A percentile compares a stretch with the other conserved stretches of the same genome.
These are phyloP conservation scores for Pseudococcus viburni DNA, from an alignment of 2,888 invertebrate genomes.

Conservation along the genomic window DNA sequence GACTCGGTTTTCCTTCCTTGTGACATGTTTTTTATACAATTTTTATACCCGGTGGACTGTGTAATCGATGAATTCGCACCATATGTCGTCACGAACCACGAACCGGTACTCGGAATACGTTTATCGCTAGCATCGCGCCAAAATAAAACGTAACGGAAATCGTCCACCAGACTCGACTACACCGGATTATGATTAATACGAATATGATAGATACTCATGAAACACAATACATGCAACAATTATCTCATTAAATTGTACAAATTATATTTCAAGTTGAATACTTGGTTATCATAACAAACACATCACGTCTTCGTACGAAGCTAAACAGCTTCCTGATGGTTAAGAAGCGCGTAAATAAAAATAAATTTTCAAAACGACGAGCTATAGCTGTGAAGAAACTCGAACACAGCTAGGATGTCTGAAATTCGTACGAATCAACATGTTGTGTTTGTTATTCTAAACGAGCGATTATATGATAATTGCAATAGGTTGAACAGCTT, in stretches of 20 bases:
- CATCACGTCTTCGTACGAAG: background rate
- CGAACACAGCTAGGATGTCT: no score
- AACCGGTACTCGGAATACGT: background rate
- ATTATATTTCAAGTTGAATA: no score
- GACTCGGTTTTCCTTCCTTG: no score
- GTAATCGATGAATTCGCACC: background rate
- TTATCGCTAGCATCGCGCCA: background rate
- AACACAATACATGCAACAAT: background rate
- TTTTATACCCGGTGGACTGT: no score
- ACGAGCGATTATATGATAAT: no score
- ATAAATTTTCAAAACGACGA: background rate
- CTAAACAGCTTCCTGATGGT: background rate
- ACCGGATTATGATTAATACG: background rate
- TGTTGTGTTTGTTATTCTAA: background rate
- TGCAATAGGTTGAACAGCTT: background rate
- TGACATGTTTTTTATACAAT: no score
- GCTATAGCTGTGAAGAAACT: no score
- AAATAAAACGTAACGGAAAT: constrained; percentile 1
- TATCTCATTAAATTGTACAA: no score
- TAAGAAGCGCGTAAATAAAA: background rate
- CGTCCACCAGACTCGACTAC: background rate
- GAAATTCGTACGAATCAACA: background rate
- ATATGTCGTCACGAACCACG: background rate
- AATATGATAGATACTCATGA: background rate
- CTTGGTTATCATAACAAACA: background rate